Evolutionary conservation across 2,113 vertebrate species (phyloP).

Genomic region (Pseudois nayaur): DNA sequence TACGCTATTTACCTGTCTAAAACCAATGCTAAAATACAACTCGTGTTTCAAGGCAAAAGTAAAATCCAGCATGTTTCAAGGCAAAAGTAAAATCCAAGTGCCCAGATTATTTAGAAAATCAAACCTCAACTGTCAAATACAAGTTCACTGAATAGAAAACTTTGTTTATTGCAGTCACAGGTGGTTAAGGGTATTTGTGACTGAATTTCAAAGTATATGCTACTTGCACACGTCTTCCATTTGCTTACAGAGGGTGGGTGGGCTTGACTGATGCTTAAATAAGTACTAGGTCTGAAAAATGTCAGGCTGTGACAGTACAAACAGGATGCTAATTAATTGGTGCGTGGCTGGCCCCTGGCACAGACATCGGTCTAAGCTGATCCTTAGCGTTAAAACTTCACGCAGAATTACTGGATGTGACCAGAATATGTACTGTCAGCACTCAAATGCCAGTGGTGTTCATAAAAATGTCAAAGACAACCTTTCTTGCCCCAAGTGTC

Average conservation of each 20-base stretch:
- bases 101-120: background rate
- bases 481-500: background rate
- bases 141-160: background rate
- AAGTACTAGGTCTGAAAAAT: background rate
- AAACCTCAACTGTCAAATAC: background rate
- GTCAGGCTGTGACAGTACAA: background rate
- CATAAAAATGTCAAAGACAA: background rate
- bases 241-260: background rate
- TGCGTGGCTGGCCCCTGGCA: background rate
- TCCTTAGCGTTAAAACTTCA: background rate
- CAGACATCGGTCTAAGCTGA: background rate
- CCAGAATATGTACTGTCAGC: background rate
- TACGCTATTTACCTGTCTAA: background rate
- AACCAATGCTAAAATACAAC: conserved; percentile 10
- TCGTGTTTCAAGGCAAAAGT: background rate
- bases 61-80: background rate
- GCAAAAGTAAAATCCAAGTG: background rate
- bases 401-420: background rate
- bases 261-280: background rate
- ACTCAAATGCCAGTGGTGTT: background rate
- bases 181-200: background rate
- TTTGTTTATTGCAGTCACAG: background rate
- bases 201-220: background rate
- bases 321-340: background rate
- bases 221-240: background rate